Evolutionary conservation across 1,140 invertebrate species (phyloP).

Genomic region (Bathynomus jamesi): DNA sequence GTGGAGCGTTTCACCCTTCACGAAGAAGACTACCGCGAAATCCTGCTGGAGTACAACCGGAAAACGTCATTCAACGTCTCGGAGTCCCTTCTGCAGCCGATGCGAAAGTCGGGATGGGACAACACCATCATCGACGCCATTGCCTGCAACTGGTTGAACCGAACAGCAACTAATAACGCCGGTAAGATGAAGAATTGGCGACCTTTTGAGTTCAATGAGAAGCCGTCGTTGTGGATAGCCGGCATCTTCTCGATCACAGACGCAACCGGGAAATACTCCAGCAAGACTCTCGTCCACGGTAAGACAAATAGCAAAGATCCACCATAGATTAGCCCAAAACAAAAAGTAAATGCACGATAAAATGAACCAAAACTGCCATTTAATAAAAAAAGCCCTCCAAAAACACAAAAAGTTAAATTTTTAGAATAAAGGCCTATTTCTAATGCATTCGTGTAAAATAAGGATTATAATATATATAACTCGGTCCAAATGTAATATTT

Average conservation of each 20-base stretch:
- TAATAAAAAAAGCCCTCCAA: no score
- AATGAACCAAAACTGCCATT: no score
- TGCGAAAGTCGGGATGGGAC: constrained; percentile 6
- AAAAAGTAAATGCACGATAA: neutral
- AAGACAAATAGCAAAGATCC: neutral
- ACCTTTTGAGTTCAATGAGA: constrained; percentile 6
- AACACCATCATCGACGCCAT: constrained; percentile 3
- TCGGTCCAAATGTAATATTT: no score
- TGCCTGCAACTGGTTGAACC: constrained; percentile 6
- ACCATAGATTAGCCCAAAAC: neutral
- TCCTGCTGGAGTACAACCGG: constrained; percentile 6
- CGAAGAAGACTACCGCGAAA: constrained; percentile 6
- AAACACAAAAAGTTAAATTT: no score
- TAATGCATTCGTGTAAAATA: no score
- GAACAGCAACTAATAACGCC: neutral
- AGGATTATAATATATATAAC: no score
- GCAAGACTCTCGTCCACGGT: constrained; percentile 9
- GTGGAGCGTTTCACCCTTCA: constrained; percentile 9
- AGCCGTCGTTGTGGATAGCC: constrained; percentile 4
- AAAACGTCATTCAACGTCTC: neutral
- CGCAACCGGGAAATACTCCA: neutral
- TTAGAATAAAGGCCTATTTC: no score
- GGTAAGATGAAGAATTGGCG: neutral
- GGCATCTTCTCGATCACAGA: constrained; percentile 9
- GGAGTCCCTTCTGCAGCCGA: constrained; percentile 3